These are phyloP conservation scores for Ceratitis capitata DNA, from an alignment of 1,140 invertebrate species.

Conservation along the genomic window DNA sequence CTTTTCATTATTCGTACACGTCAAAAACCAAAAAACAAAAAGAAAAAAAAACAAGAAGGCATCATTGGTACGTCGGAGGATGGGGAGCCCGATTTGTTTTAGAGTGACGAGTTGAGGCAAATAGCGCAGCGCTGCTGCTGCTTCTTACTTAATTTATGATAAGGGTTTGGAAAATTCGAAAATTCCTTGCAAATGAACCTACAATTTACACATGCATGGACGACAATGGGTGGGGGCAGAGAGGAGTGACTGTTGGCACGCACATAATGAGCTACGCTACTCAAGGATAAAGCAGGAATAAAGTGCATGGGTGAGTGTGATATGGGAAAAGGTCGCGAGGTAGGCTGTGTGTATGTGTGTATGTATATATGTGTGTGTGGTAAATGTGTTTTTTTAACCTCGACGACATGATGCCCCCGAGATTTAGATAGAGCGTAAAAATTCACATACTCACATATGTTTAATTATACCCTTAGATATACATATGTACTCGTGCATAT, in stretches of 20 bases:
- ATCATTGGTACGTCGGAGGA: not conserved
- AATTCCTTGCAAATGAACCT: conserved; percentile 57
- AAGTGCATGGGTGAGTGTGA: not conserved
- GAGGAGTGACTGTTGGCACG: not conserved
- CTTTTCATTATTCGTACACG: too few species aligned
- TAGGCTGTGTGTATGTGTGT: not conserved
- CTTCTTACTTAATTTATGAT: conserved; percentile 60
- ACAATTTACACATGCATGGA: conserved; percentile 36
- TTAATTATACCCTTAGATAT: not conserved
- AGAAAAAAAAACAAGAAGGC: not conserved
- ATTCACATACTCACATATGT: conserved; percentile 41
- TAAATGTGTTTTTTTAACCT: conserved; percentile 63
- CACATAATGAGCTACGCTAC: conserved; percentile 29
- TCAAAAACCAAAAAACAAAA: not conserved
- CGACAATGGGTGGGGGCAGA: not conserved
- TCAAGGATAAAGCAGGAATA: not conserved
- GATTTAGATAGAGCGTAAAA: conserved; percentile 46
- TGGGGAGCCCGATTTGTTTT: not conserved
- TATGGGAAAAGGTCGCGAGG: not conserved
- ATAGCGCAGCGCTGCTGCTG: not conserved
- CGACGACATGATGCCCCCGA: conserved; percentile 65
- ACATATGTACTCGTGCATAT: not conserved
- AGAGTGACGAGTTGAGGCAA: not conserved
- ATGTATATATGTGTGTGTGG: not conserved
- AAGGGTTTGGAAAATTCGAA: conserved; percentile 64